Conservation (phyloP, 2,888 invertebrate genomes). For the Zaprionus obscuricornis region DNA sequence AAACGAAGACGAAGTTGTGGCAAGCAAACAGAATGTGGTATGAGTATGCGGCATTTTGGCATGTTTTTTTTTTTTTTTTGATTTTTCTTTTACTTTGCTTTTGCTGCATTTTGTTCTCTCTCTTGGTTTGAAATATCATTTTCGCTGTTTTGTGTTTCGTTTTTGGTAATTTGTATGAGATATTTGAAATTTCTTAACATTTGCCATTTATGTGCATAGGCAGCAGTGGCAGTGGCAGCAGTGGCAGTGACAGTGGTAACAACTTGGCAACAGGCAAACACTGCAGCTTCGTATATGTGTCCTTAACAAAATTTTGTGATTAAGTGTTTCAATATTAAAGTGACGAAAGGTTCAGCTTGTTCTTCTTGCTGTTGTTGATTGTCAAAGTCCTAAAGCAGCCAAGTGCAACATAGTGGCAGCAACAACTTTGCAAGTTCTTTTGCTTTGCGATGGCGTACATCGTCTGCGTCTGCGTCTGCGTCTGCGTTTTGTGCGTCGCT, state of each 20-base stretch:
- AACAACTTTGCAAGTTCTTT: conserved; percentile 6
- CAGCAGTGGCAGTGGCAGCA: not conserved
- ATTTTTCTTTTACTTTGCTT: no score
- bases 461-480: no score
- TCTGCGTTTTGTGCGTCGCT: no score
- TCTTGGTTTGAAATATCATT: conserved; percentile 78
- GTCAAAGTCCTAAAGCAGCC: conserved; percentile 10
- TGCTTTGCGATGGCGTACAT: conserved; percentile 59
- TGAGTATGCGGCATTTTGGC: conserved; percentile 53
- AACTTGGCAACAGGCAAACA: conserved; percentile 1
- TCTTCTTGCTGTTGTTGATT: conserved; percentile 25
- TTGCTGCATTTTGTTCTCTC: no score
- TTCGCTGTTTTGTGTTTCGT: conserved; percentile 45
- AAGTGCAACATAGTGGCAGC: not conserved
- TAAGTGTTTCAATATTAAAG: conserved; percentile 77
- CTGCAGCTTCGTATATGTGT: conserved; percentile 39
- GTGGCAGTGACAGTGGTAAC: not conserved
- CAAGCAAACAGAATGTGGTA: conserved; percentile 60
- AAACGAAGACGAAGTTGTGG: conserved; percentile 25
- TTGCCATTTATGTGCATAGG: conserved; percentile 69
- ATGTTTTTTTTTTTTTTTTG: no score
- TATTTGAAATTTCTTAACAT: conserved; percentile 65
- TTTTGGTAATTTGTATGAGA: conserved; percentile 75
- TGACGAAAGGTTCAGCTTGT: conserved; percentile 65
- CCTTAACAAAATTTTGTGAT: conserved; percentile 76